Conservation (phyloP, 2,888 invertebrate species). For the Cyrtodaria siliqua region DNA sequence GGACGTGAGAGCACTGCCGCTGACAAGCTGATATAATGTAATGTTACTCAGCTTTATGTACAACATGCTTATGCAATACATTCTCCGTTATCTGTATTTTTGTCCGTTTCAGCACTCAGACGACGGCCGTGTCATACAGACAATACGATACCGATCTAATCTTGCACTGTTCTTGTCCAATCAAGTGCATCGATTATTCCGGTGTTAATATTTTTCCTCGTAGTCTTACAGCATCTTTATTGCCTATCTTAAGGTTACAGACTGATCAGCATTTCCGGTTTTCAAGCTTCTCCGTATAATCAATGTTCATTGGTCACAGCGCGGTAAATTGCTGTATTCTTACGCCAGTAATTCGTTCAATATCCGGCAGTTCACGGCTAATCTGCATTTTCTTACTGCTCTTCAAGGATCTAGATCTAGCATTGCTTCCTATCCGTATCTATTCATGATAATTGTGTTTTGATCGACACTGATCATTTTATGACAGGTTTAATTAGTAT, state of each 20-base stretch:
- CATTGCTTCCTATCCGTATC: conserved; percentile 1
- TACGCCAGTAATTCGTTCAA: conserved; percentile 57
- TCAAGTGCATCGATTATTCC: too few species aligned
- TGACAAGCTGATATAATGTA: too few species aligned
- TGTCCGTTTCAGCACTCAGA: too few species aligned
- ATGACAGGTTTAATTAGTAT: conserved; percentile 55
- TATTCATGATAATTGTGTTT: conserved; percentile 49
- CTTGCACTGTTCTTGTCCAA: too few species aligned
- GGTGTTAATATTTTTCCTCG: too few species aligned
- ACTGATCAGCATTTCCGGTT: conserved; percentile 52
- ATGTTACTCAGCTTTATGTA: too few species aligned
- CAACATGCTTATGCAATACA: too few species aligned
- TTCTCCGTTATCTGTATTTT: too few species aligned
- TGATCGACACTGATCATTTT: conserved; percentile 40
- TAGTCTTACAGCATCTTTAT: conserved; percentile 15
- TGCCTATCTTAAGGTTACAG: conserved; percentile 32
- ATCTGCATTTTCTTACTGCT: conserved; percentile 34
- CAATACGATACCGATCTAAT: too few species aligned
- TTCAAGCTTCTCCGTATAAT: conserved; percentile 44
- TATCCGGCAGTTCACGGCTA: conserved; percentile 52
- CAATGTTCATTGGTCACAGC: conserved; percentile 43
- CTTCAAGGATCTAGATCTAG: conserved; percentile 1
- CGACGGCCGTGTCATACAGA: too few species aligned
- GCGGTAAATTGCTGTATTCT: conserved; percentile 46
- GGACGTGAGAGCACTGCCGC: too few species aligned